These are phyloP conservation scores for Mesodorylaimus sp. DNA, from an alignment of 2,888 invertebrate species.

Conservation along the genomic window DNA sequence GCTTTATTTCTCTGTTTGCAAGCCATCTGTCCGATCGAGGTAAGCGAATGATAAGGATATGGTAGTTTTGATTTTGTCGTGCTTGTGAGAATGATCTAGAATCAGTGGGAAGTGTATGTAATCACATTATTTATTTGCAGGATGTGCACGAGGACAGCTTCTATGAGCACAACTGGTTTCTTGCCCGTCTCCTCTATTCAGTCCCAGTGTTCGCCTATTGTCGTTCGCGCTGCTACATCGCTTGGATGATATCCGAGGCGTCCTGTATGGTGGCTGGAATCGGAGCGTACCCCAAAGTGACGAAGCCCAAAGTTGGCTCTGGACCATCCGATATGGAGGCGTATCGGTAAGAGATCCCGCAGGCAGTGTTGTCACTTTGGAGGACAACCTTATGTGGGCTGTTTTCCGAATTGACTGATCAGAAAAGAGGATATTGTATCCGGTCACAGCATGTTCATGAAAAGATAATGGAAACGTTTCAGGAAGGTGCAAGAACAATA, in stretches of 20 bases:
- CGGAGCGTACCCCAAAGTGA: slow-evolving; percentile 65
- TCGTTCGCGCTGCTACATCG: slow-evolving; percentile 70
- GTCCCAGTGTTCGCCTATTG: slow-evolving; percentile 70
- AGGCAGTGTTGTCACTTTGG: not conserved
- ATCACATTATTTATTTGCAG: slow-evolving; percentile 44
- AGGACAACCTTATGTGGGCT: not conserved
- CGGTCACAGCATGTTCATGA: too few relatives aligned
- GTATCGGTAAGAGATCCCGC: not conserved
- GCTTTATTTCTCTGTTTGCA: slow-evolving; percentile 47
- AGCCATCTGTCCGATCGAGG: slow-evolving; percentile 53
- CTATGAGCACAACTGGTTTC: slow-evolving; percentile 44
- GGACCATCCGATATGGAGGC: slow-evolving; percentile 48
- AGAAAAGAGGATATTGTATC: not conserved
- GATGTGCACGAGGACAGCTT: slow-evolving; percentile 61
- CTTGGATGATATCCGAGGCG: slow-evolving; percentile 71
- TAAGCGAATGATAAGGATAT: slow-evolving; percentile 27
- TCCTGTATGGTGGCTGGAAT: slow-evolving; percentile 77
- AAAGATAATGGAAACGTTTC: too few relatives aligned
- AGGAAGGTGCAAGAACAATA: too few relatives aligned
- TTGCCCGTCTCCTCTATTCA: slow-evolving; percentile 63
- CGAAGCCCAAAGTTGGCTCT: slow-evolving; percentile 54
- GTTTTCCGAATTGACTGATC: not conserved
- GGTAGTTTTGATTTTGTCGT: slow-evolving; percentile 1
- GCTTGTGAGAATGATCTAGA: too few relatives aligned
- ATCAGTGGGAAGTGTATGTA: too few relatives aligned